Base-by-base conservation (phyloP, 2,113 vertebrate species). In the Oncorhynchus mykiss region DNA sequence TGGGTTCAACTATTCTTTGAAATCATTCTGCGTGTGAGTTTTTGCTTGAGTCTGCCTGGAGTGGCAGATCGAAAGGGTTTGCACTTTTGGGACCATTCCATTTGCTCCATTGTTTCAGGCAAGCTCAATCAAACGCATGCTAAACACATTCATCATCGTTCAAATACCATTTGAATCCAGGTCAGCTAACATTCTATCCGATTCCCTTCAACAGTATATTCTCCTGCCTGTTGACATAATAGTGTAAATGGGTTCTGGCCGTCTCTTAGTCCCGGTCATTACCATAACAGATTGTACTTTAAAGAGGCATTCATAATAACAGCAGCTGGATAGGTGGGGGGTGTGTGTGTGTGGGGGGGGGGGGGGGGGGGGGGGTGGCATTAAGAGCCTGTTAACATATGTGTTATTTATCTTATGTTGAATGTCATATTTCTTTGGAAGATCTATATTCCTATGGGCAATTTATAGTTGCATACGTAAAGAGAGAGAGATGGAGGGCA, bases 281-380 rank as follows among this genome's bases (percentile, higher is more conserved):
- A 78, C 54, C 59, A 70, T 77, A 51, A 74, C 68, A 74, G 81
- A 83, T 80, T 69, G 48, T 68, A 60, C 9, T 31, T 77, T 49
- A 79, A 77, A 67, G 72, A 80, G 70, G 16, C 45, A 74, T 67
- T n/a, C 25, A 51, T 74, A 29, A 69, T 54, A 29, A 69, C 54
- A 72, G 67, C 70, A 8, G 69, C 72, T 78, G 79, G 79, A 80
- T 79, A 79, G 29, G 22, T 66, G 77, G 80, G 75, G 22, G 71
- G 51, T 71, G n/a, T n/a, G n/a, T n/a, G n/a, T n/a, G n/a, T n/a
- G n/a, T n/a, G 74, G 77, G 59, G 74, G 76, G 22, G 72, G 59
- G 77, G 80, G 75, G 22, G 71, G 51, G 74, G 77, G 59, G 74
- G 76, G 22, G 72, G 59, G 72, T 77, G 80, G 74, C 69, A 76